A percentile compares a stretch with the other conserved stretches of the same genome.
These are phyloP conservation scores for Pristionchus pacificus DNA, from an alignment of 1,140 invertebrate species.

Conservation along the genomic window DNA sequence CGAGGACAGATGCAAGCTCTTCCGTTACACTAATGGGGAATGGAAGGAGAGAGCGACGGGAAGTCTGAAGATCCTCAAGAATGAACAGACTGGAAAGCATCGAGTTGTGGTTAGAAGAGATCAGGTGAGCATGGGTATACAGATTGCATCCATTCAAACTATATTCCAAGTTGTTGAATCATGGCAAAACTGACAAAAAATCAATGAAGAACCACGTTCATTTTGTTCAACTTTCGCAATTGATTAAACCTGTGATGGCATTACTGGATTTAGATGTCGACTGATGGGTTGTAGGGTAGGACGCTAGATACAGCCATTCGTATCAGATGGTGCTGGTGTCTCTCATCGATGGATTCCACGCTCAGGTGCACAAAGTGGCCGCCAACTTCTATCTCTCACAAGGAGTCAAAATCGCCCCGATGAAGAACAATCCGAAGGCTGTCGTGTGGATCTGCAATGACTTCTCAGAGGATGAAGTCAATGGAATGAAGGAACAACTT, in stretches of 20 bases:
- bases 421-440: constrained; percentile 25
- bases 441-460: constrained; percentile 22
- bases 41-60: constrained; percentile 63
- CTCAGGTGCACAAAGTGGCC: constrained; percentile 25
- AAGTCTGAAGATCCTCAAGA: constrained; percentile 57
- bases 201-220: too few species aligned
- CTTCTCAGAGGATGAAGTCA: constrained; percentile 18
- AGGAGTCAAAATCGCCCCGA: constrained; percentile 18
- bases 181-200: constrained; percentile 13
- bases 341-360: neutral
- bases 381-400: constrained; percentile 24
- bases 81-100: constrained; percentile 11
- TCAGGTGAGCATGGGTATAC: constrained; percentile 18
- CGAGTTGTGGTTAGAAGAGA: constrained; percentile 28
- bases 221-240: too few species aligned
- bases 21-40: constrained; percentile 51
- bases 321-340: neutral
- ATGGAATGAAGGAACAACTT: constrained; percentile 14
- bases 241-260: too few species aligned
- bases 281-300: too few species aligned
- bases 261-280: too few species aligned
- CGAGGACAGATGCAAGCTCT: constrained; percentile 42
- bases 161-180: neutral
- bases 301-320: neutral
- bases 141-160: constrained; percentile 4